Evolutionary conservation across 2,888 invertebrate species (phyloP).

Genomic region (Macrosiphum euphorbiae): DNA sequence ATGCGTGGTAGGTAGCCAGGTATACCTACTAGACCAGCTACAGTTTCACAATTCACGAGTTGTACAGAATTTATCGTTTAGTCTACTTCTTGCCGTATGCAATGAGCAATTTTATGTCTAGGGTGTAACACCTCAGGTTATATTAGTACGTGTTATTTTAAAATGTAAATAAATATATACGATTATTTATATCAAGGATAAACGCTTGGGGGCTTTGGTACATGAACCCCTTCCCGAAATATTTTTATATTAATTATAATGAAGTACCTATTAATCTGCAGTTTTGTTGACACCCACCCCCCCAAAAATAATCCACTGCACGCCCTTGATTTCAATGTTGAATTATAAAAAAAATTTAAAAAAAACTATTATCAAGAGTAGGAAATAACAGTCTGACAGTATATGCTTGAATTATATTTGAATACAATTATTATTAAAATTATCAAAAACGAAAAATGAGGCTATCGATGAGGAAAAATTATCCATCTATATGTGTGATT

Average conservation of each 20-base stretch:
- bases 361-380: background rate
- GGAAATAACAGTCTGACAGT: background rate
- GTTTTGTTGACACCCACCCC: background rate
- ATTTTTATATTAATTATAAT: background rate
- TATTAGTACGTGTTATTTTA: background rate
- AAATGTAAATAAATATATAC: background rate
- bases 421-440: background rate
- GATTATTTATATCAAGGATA: background rate
- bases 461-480: background rate
- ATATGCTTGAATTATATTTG: background rate
- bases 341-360: background rate
- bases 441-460: background rate
- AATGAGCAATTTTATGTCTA: background rate
- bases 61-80: background rate
- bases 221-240: background rate
- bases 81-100: background rate
- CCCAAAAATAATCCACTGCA: background rate
- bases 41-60: background rate
- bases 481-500: background rate
- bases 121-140: background rate
- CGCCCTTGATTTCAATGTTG: slow-evolving; percentile 13
- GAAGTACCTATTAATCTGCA: background rate
- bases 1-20: background rate
- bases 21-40: background rate
- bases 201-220: background rate